phyloP scores from a whole-genome alignment of 2,113 vertebrate genomes.

The Oreochromis tanganicae region DNA sequence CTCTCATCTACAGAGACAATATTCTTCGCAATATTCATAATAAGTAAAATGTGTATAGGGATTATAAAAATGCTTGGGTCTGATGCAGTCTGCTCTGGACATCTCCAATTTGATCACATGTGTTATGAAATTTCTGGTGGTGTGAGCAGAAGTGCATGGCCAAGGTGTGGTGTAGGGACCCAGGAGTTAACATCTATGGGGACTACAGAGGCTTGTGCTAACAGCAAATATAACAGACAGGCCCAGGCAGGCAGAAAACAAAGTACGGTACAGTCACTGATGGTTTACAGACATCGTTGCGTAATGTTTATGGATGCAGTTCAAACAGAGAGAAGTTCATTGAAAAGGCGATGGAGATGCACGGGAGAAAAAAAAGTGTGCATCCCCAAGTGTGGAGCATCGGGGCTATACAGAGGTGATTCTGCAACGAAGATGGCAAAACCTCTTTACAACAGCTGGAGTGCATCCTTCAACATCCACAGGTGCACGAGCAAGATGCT shows the following conservation, averaged over 20 bases:
- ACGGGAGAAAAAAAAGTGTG: fast-evolving
- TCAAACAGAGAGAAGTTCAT: neutral
- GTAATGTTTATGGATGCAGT: neutral
- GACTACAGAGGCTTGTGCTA: constrained; percentile 1
- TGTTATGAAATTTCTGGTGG: fast-evolving
- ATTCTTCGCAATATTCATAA: neutral
- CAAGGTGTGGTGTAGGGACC: neutral
- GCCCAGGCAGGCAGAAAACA: constrained; percentile 12
- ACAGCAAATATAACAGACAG: neutral
- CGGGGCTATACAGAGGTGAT: neutral
- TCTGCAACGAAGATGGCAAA: neutral
- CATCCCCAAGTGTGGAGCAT: neutral
- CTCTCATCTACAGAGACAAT: fast-evolving
- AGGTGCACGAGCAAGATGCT: fast-evolving
- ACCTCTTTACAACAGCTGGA: neutral
- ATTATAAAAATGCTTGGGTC: neutral
- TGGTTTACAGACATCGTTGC: constrained; percentile 7
- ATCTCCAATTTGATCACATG: neutral
- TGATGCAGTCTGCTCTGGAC: neutral
- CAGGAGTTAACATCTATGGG: neutral
- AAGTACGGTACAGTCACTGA: neutral
- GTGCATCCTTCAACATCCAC: neutral
- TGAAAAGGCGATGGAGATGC: neutral
- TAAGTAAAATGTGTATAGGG: neutral
- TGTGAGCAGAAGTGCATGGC: neutral